These are phyloP conservation scores for Fregetta grallaria DNA, from an alignment of 2,113 vertebrate genomes.

Conservation along the genomic window DNA sequence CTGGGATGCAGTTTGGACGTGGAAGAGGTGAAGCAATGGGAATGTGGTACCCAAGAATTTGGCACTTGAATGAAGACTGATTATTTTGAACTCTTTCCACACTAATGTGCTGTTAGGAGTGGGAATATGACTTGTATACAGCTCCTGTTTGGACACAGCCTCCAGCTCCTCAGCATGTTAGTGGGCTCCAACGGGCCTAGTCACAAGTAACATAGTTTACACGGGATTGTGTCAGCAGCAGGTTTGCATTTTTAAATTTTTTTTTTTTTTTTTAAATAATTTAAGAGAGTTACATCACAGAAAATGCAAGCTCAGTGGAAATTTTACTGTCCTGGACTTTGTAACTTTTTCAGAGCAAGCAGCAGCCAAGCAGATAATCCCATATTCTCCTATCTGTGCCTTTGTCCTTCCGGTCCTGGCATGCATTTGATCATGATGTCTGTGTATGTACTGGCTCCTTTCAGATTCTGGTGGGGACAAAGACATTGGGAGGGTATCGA, in stretches of 20 bases:
- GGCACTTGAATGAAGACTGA: not conserved
- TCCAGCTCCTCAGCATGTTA: not conserved
- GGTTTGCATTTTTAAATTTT: not conserved
- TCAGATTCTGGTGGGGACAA: not conserved
- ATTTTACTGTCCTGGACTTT: conserved; percentile 31
- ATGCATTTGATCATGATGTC: not conserved
- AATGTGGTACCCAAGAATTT: not conserved
- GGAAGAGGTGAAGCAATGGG: not conserved
- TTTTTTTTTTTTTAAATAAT: not conserved
- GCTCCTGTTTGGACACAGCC: not conserved
- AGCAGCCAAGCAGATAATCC: conserved; percentile 59
- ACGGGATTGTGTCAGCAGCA: not conserved
- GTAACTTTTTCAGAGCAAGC: not conserved
- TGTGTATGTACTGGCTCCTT: not conserved
- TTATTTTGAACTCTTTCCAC: not conserved
- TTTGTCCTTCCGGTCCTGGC: conserved; percentile 15
- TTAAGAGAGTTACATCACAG: not conserved
- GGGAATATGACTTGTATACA: not conserved
- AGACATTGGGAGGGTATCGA: not conserved
- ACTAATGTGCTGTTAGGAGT: not conserved
- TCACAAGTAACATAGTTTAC: not conserved
- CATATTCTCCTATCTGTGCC: not conserved
- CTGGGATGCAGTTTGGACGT: not conserved
- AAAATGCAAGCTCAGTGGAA: conserved; percentile 54
- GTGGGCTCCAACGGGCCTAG: not conserved